These are phyloP conservation scores for Oreocharis arfaki DNA, from an alignment of 2,113 vertebrate species.

Conservation along the genomic window DNA sequence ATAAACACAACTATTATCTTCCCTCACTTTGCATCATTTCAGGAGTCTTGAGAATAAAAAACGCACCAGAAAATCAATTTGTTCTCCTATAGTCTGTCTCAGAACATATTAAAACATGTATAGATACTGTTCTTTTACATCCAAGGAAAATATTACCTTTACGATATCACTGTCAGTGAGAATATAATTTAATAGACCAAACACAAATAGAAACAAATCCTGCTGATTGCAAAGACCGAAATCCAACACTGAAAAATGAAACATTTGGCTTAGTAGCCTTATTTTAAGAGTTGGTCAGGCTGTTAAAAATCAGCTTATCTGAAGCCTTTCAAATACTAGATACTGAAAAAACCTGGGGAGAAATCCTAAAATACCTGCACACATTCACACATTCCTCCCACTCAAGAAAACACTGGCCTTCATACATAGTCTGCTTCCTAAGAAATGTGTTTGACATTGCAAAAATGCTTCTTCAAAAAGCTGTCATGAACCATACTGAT, in stretches of 20 bases:
- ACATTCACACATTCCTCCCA: background rate
- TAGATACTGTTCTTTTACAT: background rate
- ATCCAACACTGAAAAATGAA: background rate
- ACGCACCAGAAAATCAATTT: background rate
- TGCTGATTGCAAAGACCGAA: background rate
- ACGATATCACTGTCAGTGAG: background rate
- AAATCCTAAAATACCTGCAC: background rate
- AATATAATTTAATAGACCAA: background rate
- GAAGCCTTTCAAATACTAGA: background rate
- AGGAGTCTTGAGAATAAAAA: background rate
- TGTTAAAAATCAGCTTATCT: background rate
- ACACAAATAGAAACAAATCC: background rate
- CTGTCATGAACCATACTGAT: background rate
- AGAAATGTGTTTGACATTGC: background rate
- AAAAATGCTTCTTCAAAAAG: background rate
- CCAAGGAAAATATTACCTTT: background rate
- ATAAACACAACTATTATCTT: slow-evolving; percentile 6
- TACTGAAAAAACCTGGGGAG: background rate
- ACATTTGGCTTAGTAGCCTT: background rate
- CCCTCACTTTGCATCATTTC: background rate
- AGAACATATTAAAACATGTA: background rate
- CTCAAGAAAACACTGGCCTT: background rate
- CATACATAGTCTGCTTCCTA: background rate
- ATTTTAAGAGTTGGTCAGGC: background rate
- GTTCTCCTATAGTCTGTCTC: background rate